Evolutionary conservation across 2,113 vertebrate genomes (phyloP).

Genomic region (Indicator indicator): DNA sequence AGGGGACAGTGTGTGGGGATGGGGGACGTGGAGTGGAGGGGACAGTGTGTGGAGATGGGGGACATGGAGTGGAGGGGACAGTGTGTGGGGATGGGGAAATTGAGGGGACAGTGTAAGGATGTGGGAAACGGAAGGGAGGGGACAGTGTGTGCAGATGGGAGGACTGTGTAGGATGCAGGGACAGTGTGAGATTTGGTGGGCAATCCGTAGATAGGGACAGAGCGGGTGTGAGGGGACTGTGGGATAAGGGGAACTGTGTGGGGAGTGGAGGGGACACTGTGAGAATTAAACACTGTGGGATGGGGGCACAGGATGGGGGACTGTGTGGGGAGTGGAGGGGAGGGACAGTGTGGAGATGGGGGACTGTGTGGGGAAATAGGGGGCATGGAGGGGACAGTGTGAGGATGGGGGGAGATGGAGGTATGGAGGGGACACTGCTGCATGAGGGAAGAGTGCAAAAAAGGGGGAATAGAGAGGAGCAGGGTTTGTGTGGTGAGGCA

Average conservation of each 20-base stretch:
- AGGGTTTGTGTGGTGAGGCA: not conserved
- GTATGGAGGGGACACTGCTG: too few species aligned
- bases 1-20: not conserved
- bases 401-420: too few species aligned
- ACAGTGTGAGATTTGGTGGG: not conserved
- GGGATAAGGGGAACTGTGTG: too few species aligned
- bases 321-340: not conserved
- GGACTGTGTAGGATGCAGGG: not conserved
- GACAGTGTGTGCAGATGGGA: too few species aligned
- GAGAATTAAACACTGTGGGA: accelerated
- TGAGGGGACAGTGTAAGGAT: not conserved
- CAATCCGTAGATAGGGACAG: not conserved
- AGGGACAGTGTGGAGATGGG: not conserved
- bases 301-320: not conserved
- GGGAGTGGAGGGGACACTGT: not conserved
- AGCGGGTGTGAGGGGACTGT: not conserved
- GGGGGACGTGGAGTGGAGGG: too few species aligned
- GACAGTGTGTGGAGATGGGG: not conserved
- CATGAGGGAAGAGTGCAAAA: too few species aligned
- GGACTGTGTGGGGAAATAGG: not conserved
- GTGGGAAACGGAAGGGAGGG: not conserved
- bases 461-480: not conserved
- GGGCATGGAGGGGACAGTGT: too few species aligned
- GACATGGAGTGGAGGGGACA: not conserved
- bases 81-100: not conserved